Base-by-base conservation (phyloP, 2,113 vertebrate species). In the Candoia aspera region DNA sequence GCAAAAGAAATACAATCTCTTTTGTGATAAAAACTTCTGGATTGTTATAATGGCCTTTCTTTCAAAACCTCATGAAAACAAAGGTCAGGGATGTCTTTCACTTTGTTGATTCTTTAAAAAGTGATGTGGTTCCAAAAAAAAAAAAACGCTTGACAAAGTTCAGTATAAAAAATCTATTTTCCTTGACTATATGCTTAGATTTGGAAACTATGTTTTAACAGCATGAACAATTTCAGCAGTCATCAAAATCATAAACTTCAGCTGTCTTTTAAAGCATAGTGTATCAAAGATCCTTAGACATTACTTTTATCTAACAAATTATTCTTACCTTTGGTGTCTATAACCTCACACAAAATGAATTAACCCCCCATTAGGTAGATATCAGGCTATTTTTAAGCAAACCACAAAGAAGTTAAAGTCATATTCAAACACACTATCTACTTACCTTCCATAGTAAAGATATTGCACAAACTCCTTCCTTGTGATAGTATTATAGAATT, bases 361-460 rank as follows among this genome's bases (percentile, higher is more conserved):
- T 83, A 90, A 84, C 68, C 73, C 68, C 89, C 58, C 68, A 58
- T 54, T 73, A 90, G 89, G 54, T 17, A 90, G 89, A 84, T 24
- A 6, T 58, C 37, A 42, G 21, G 29, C 64, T 55, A 55, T 55
- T 55, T 73, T 10, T 21, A 53, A 17, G 0, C 23, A 84, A 58
- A 83, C 83, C 83, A 23, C 12, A 90, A 90, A 90, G 68, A 79
- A 90, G n/a, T 83, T 68, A 54, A 54, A 23, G 58, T 42, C 49
- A 4, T 90, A 57, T 42, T 42, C 33, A 57, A 57, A 58, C 33
- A 29, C 33, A 58, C 23, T 24, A 29, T 62, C 58, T 58, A 42
- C 57, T 84, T 58, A 83, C 33, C 12, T 58, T 57, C 89, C 33
- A 24, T 42, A 55, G 2, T 57, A 4, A 8, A 37, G 29, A 79